Evolutionary conservation across 1,140 invertebrate species (phyloP).

Genomic region (Drepana arcuata): DNA sequence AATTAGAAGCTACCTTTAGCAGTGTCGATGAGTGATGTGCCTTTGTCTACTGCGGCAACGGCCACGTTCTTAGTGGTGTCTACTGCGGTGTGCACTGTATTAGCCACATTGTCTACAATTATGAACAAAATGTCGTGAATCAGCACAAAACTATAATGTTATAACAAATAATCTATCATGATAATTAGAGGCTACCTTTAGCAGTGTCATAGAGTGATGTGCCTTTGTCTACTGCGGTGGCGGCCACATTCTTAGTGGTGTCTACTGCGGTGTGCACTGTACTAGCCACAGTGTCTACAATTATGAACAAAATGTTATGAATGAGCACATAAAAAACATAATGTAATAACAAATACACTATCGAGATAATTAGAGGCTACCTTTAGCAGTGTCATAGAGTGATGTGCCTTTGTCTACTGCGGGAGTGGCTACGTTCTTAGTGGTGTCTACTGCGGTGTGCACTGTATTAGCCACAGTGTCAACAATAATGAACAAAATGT

Average conservation of each 20-base stretch:
- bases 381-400: constrained; percentile 30
- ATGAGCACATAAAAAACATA: too few relatives aligned
- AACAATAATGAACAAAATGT: constrained; percentile 5
- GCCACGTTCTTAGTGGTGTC: constrained; percentile 30
- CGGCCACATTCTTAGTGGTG: constrained; percentile 25
- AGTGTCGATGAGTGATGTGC: constrained; percentile 18
- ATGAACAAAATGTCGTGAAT: constrained; percentile 7
- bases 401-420: constrained; percentile 23
- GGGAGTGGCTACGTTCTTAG: constrained; percentile 25
- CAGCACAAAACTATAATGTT: too few relatives aligned
- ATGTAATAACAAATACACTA: too few relatives aligned
- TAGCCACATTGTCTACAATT: constrained; percentile 22
- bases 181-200: constrained; percentile 28
- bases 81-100: constrained; percentile 20
- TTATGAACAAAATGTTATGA: constrained; percentile 6
- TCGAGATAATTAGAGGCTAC: constrained; percentile 11
- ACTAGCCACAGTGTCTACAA: constrained; percentile 23
- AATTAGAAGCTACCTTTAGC: constrained; percentile 19
- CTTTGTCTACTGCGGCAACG: constrained; percentile 20
- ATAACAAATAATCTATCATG: too few relatives aligned
- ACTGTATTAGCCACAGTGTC: constrained; percentile 21
- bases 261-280: constrained; percentile 24
- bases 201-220: constrained; percentile 19
- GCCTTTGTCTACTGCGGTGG: constrained; percentile 23
- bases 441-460: constrained; percentile 25